Base-by-base conservation (phyloP, 2,113 vertebrate genomes). In the Urocitellus parryii region DNA sequence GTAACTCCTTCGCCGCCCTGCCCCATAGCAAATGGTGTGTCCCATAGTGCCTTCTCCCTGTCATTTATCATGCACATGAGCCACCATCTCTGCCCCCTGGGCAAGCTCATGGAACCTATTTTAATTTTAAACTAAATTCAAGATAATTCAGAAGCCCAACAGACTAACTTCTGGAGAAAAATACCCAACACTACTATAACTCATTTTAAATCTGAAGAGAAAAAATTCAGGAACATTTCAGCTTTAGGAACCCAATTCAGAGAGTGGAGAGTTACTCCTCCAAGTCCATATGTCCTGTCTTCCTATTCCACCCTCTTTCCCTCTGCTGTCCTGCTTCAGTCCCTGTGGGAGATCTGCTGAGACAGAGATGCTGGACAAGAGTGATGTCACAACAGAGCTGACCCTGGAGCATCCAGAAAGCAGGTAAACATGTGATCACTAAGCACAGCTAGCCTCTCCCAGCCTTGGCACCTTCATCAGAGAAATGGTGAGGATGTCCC, bases 71-170 rank as follows among this genome's bases (percentile, higher is more conserved):
- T 7, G 8, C 92, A 88, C 34, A 14, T n/a, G 11, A 58, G 34
- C 68, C 72, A 95, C 34, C 58, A 65, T 34, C 39, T 45, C 61
- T 29, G 8, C 56, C 90, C 58, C 77, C 56, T n/a, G 20, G 8
- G 12, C 45, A 94, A 77, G 65, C 12, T 65, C 67, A 63, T 63
- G 39, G 17, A 92, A 72, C 8, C 9, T 12, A 12, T 61, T 82
- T 92, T 79, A 92, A 90, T 91, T 88, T 63, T 76, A 95, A 63
- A 92, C 48, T 86, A 92, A 92, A 91, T 90, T 83, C 32, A 63
- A 42, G 13, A 34, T 83, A 93, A 96, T 87, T 79, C 89, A 94
- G 58, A 87, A 67, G 53, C 29, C 24, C 83, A 79, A 91, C 74
- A 79, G 76, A 32, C 39, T 88, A 53, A 70, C 24, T 17, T 51